Evolutionary conservation across 2,888 invertebrate species (phyloP).

Genomic region (Tipula helvola): DNA sequence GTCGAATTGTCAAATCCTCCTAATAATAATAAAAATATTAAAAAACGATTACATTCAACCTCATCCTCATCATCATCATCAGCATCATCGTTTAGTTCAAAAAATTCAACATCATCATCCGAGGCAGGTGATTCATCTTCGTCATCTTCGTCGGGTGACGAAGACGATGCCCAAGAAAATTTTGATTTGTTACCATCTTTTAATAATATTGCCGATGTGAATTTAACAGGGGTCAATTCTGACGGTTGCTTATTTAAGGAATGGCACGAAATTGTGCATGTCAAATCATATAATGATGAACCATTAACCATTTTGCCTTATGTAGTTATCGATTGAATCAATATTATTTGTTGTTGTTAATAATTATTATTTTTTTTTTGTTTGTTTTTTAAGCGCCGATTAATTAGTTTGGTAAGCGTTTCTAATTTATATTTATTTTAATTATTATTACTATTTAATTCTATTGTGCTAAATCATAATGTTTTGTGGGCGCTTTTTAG

Average conservation of each 20-base stretch:
- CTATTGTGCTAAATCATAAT: neutral
- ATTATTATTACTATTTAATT: neutral
- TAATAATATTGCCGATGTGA: constrained; percentile 18
- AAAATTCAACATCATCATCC: neutral
- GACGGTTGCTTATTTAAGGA: constrained; percentile 52
- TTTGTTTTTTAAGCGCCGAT: neutral
- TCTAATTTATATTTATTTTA: neutral
- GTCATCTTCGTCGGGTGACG: neutral
- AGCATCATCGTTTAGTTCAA: neutral
- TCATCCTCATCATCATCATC: constrained; percentile 9
- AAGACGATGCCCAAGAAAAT: constrained; percentile 17
- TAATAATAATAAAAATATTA: constrained; percentile 7
- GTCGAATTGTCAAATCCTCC: neutral
- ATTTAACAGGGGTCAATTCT: constrained; percentile 9
- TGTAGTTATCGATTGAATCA: constrained; percentile 78
- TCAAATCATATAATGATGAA: constrained; percentile 61
- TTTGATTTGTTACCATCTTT: constrained; percentile 27
- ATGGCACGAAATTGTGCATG: constrained; percentile 80
- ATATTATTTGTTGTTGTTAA: neutral
- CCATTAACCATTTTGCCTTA: constrained; percentile 88
- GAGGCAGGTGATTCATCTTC: neutral
- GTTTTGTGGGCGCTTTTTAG: too few species aligned
- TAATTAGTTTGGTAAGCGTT: neutral
- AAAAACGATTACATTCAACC: constrained; percentile 4
- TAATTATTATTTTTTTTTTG: neutral